Evolutionary conservation across 2,113 vertebrate species (phyloP), one percentile per base, ranked within the genome.

Genomic region (Tinamus guttatus): DNA sequence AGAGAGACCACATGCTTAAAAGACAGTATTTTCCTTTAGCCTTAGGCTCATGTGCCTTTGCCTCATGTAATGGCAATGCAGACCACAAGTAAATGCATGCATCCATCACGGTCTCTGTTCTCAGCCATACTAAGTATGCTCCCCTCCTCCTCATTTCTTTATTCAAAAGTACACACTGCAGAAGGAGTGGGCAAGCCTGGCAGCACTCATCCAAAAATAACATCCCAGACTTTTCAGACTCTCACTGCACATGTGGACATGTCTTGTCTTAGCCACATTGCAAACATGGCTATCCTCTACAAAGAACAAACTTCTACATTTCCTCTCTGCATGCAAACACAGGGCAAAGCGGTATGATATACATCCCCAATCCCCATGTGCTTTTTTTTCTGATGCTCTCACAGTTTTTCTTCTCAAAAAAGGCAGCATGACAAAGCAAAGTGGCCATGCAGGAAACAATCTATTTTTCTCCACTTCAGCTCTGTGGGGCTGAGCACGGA

Each of bases 151-250:
- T 34, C 34, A 19, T 76, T 70, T 38, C 70, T 24, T 63, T 64
- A 41, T n/a, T 76, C 51, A 54, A 36, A 76, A 67, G 27, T 9
- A 32, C 32, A 40, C 24, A 7, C 40, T 21, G 7, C 1, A 2
- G 43, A 60, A 64, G 2, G 3, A 77, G 11, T 13, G 38, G 45
- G 71, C 52, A 82, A 47, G 60, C 1, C 2, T 0, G 0, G 52
- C 34, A 94, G 62, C 3, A 1, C 34, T 76, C 13, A 0, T 60
- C 34, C 84, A 68, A 60, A 24, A 87, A 75, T 68, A 85, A 77
- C 34, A 47, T 67, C 60, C 18, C 9, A 58, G 85, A 75, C 16
- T 81, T 51, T 51, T 64, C 36, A 59, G 51, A 32, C 34, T 49
- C 7, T 89, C 45, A 16, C 9, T 24, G 51, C 13, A 1, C 25